These are phyloP conservation scores for Tenualosa ilisha DNA, from an alignment of 2,797 vertebrate genomes.

Conservation along the genomic window DNA sequence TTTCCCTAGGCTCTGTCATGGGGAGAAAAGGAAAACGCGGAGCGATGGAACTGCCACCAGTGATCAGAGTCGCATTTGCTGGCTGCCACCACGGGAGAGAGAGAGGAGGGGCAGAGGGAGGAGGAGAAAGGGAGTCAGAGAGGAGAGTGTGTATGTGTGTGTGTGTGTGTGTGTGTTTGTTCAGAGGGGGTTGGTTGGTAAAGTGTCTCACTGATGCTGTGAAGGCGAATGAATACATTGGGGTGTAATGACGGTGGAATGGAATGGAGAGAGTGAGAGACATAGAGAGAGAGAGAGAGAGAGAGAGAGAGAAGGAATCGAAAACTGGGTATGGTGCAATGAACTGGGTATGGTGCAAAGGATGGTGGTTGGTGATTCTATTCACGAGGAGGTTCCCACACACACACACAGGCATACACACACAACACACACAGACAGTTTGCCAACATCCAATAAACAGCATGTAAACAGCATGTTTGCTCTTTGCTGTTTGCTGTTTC, in stretches of 20 bases:
- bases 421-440: constrained; percentile 24
- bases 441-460: constrained; percentile 33
- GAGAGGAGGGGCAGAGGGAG: not conserved
- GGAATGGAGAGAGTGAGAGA: not conserved
- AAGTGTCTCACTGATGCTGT: not conserved
- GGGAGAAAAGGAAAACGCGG: constrained; percentile 56
- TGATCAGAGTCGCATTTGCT: constrained; percentile 59
- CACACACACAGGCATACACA: not conserved
- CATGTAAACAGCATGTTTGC: no score
- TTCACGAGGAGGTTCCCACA: not conserved
- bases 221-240: not conserved
- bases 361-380: no score
- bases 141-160: not conserved
- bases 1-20: constrained; percentile 66
- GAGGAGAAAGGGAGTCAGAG: not conserved
- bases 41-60: constrained; percentile 70
- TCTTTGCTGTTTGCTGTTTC: no score
- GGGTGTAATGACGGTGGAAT: not conserved
- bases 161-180: not conserved
- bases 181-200: not conserved
- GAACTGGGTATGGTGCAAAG: no score
- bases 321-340: no score
- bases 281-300: not conserved
- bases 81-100: constrained; percentile 37
- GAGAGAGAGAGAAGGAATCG: no score